Base-by-base conservation (phyloP, 2,888 invertebrate genomes). In the Cataglyphis livida region DNA sequence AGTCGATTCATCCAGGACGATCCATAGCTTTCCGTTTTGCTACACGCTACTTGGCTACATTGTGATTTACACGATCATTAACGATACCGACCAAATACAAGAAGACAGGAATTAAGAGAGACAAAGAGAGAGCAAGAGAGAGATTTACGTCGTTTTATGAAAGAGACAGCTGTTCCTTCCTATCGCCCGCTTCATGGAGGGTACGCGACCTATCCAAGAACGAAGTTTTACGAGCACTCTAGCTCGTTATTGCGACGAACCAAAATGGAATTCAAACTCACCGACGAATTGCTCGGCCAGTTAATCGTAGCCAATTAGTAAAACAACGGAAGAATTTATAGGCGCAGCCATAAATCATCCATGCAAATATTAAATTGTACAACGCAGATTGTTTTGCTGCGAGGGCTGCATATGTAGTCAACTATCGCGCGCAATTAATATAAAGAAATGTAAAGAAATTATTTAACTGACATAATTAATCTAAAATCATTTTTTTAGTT, bases 51-150 rank as follows among this genome's bases (percentile, higher is more conserved):
- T 89, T 87, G 87, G 81, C 85, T 91, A 91, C 85, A 85, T 88
- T 84, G 83, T 91, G 92, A 91, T 91, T 91, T 91, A 91, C 92
- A 92, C 89, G 91, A 89, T 92, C 92, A 89, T 91, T 92, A 91
- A 91, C 87, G 90, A 91, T 90, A 87, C 87, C 78, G 38, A 54
- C 81, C 75, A 66, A 65, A 82, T 6, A 10, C 18, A 66, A 41
- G 18, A 9, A 35, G 41, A 15, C 21, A 12, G 9, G 25, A 21
- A 15, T 51, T 51, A 32, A 28, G 44, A 59, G 75, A 81, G 84
- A 83, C 65, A 35, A 35, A 54, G 82, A 21, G 44, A 28, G 44
- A 59, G 75, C 78, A 83, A 83, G 64, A 51, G 82, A 81, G 78
- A 89, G 89, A 89, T 89, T 89, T 89, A 89, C 90, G 82, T 79